These are phyloP conservation scores for Frankliniella intonsa DNA, from an alignment of 2,888 invertebrate species.

Conservation along the genomic window DNA sequence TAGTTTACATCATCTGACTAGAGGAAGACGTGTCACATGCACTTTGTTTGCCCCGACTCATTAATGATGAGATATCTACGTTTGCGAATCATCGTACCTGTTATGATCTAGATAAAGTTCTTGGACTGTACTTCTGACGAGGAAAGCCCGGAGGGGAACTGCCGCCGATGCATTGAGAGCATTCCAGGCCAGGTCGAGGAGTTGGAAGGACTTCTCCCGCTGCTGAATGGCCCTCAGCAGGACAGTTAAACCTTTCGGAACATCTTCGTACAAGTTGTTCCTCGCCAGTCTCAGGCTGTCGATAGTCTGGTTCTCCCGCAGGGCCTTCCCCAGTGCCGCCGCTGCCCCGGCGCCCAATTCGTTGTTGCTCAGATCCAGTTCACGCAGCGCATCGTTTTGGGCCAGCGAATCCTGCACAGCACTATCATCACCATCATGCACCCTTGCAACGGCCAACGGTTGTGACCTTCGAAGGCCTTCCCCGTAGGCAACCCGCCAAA, in stretches of 20 bases:
- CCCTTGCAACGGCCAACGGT: too few relatives aligned
- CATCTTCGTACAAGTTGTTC: conserved; percentile 50
- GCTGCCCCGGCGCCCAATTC: conserved; percentile 31
- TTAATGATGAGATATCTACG: too few relatives aligned
- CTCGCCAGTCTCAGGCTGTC: conserved; percentile 51
- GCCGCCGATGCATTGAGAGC: conserved; percentile 44
- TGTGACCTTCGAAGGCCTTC: too few relatives aligned
- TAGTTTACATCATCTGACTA: too few relatives aligned
- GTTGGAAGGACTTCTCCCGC: conserved; percentile 42
- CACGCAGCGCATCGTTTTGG: conserved; percentile 29
- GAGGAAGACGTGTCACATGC: too few relatives aligned
- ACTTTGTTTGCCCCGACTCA: too few relatives aligned
- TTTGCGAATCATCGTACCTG: conserved; percentile 40
- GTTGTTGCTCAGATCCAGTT: conserved; percentile 35
- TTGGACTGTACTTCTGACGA: conserved; percentile 37
- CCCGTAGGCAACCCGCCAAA: too few relatives aligned
- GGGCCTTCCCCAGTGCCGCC: conserved; percentile 28
- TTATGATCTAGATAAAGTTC: conserved; percentile 42
- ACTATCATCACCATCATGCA: too few relatives aligned
- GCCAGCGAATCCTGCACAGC: conserved; percentile 19
- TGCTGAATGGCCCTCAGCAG: conserved; percentile 45
- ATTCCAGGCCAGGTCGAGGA: conserved; percentile 51
- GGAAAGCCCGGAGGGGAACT: conserved; percentile 37
- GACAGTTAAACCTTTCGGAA: conserved; percentile 46
- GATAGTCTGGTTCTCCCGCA: conserved; percentile 47